Base-by-base conservation (phyloP, 2,113 vertebrate species). In the Axis porcinus region DNA sequence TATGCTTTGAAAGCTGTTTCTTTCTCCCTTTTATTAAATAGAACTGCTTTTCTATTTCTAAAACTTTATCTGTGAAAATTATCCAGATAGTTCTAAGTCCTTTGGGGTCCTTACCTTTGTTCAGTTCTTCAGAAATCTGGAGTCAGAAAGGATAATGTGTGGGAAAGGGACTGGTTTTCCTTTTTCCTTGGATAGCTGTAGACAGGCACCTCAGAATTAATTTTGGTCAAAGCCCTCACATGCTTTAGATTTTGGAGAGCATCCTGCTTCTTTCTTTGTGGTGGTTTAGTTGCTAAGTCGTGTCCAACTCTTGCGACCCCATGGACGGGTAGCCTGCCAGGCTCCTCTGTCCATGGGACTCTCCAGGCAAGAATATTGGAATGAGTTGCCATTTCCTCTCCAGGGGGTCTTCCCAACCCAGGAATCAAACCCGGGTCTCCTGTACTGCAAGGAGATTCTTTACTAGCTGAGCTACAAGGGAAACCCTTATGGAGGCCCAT, bases 1-100 rank as follows among this genome's bases (percentile, higher is more conserved):
- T 97, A 86, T 98, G 97, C 96, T 98, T 97, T 98, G 97, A 97
- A 96, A 97, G 92, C 89, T 95, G 84, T 92, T 97, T 98, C 94
- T 96, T 94, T 96, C 89, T 3, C 5, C 3, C 52, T 76, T 98
- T 81, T 96, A 43, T 76, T 76, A 76, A 74, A 76, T 43, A 92
- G 64, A 14, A 0, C 89, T 94, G 93, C 52, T 97, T 94, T 97
- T 94, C 94, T 97, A 86, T 98, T 97, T 98, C 82, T 89, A 93
- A 94, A 97, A 91, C 86, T 96, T 98, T 98, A 89, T 95, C 92
- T 98, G 94, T 88, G 60, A 89, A 84, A 93, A 52, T 88, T 97
- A 96, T 97, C 97, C 84, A 64, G 40, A 84, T 47, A 94, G 64
- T 45, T 97, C 98, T 95, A 97, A 94, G 55, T 62, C 15, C 60